Base-by-base conservation (phyloP, 2,797 vertebrate genomes). In the Onychomys leucogaster region DNA sequence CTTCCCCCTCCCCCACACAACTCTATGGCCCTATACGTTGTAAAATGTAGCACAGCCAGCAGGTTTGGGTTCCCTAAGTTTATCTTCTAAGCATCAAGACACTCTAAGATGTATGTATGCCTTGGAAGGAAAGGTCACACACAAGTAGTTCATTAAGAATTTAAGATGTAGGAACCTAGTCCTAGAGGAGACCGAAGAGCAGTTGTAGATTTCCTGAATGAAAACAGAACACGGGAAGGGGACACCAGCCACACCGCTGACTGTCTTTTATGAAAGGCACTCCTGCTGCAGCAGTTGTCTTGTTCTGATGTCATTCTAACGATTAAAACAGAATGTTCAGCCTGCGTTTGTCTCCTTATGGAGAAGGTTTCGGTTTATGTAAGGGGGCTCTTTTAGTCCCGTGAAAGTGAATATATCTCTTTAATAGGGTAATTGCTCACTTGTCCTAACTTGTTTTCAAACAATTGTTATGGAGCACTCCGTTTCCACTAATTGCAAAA, bases 341-440 rank as follows among this genome's bases (percentile, higher is more conserved):
- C 78, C 92, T 52, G 41, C n/a, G 52, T 23, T 19, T 81, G 63
- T 43, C 0, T 96, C 88, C 90, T 78, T 75, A 37, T 52, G 19
- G 85, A 91, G 77, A 97, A 96, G 97, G 75, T 94, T 95, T 94
- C 80, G 43, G 5, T 97, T 96, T 96, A 81, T 90, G 49, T 71
- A 92, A 97, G 73, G 90, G 84, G 96, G 88, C 97, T 95, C 76
- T 95, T 59, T 82, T 59, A 94, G 94, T 96, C 98, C 91, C 65
- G 10, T 83, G 76, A 93, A 92, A 98, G 97, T 97, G 98, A 98
- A 75, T 97, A 94, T 97, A 67, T 98, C 96, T 89, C 96, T 98
- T 97, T 98, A 98, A 98, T 97, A 98, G 97, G 97, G 96, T 99
- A 99, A 99, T 99, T 99, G 96, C 97, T 83, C 98, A 97, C 98